A percentile compares a stretch with the other conserved stretches of the same genome.
Conservation (phyloP, 2,797 vertebrate species). For the Leuciscus waleckii region DNA sequence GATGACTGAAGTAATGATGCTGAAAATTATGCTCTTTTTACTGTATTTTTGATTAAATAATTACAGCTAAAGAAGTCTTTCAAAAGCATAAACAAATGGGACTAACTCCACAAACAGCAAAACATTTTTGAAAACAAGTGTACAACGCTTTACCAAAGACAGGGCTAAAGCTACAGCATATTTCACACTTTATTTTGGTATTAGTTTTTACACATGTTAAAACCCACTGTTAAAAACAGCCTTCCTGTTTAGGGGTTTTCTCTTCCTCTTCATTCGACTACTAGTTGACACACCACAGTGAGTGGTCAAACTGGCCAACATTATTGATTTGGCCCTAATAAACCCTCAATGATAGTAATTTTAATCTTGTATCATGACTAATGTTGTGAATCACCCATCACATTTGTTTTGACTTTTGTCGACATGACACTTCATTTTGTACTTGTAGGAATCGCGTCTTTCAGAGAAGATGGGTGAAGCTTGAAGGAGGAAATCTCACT, state of each 20-base stretch:
- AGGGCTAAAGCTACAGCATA: too few relatives aligned
- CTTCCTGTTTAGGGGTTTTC: conserved; percentile 10
- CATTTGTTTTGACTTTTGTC: background rate
- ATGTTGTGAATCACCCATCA: background rate
- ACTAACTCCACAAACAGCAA: background rate
- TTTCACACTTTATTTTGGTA: conserved; percentile 13
- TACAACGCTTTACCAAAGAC: background rate
- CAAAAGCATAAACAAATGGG: background rate
- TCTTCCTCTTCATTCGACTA: background rate
- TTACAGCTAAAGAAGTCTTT: background rate
- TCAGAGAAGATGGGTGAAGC: conserved; percentile 94
- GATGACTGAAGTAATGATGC: background rate
- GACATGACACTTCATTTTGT: conserved; percentile 23
- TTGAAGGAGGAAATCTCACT: conserved; percentile 88
- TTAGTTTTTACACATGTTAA: background rate
- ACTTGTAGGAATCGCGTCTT: conserved; percentile 88
- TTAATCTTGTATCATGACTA: background rate
- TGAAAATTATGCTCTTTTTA: background rate
- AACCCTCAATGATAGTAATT: background rate
- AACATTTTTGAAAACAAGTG: background rate
- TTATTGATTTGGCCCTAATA: background rate
- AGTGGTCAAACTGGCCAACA: background rate
- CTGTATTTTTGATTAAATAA: background rate
- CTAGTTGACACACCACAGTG: background rate
- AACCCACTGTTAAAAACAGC: background rate